Percentiles rank a stretch among this genome's conserved stretches.
phyloP scores from a whole-genome alignment of 1,140 invertebrate species.

The Paracyclopina nana region DNA sequence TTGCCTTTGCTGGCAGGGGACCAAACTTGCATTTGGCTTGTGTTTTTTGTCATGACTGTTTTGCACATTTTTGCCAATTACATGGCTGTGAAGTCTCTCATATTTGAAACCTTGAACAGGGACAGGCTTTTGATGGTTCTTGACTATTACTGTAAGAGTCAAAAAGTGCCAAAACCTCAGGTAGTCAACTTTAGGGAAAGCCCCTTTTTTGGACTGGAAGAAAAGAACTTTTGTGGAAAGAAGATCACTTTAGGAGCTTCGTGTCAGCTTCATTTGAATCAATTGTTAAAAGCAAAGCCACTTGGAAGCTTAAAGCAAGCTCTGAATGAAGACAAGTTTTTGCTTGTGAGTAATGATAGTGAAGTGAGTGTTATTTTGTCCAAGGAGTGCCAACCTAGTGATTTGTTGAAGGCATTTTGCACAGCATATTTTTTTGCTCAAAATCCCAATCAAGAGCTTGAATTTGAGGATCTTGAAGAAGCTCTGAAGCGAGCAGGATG shows the following conservation, averaged over 20 bases:
- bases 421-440: too few species aligned
- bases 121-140: constrained; percentile 45
- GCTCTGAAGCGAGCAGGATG: too few species aligned
- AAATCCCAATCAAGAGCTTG: too few species aligned
- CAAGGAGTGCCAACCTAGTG: too few species aligned
- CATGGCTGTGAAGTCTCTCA: constrained; percentile 49
- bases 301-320: too few species aligned
- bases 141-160: constrained; percentile 27
- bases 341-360: too few species aligned
- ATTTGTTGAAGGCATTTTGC: too few species aligned
- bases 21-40: constrained; percentile 34
- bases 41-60: constrained; percentile 49
- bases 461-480: too few species aligned
- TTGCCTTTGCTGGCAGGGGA: constrained; percentile 40
- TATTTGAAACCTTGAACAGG: constrained; percentile 55
- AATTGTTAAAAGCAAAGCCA: too few species aligned
- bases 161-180: neutral
- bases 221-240: neutral
- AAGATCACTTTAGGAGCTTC: neutral
- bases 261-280: too few species aligned
- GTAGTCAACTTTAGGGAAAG: neutral
- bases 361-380: too few species aligned
- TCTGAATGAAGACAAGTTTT: too few species aligned
- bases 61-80: constrained; percentile 72
- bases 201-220: neutral